These are phyloP conservation scores for Carterocephalus palaemon DNA, from an alignment of 2,888 invertebrate genomes.

Conservation along the genomic window DNA sequence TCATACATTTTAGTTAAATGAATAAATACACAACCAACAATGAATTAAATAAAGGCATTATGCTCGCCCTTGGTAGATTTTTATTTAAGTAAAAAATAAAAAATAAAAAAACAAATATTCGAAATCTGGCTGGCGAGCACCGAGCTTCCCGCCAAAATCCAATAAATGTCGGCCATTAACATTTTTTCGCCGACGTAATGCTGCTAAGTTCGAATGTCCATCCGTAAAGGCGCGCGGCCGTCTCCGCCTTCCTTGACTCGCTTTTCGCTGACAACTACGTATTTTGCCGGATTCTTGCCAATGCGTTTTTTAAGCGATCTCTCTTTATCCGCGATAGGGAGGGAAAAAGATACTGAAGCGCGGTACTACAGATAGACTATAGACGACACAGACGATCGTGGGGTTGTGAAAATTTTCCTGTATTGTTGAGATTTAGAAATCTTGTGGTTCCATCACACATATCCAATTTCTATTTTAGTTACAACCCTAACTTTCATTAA, in stretches of 20 bases:
- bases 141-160: constrained; percentile 7
- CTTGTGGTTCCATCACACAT: no score
- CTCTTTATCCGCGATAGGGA: not conserved
- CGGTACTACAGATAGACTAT: no score
- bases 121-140: constrained; percentile 8
- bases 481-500: no score
- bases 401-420: no score
- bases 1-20: no score
- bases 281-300: constrained; percentile 11
- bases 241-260: constrained; percentile 14
- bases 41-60: no score
- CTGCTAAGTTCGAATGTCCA: constrained; percentile 12
- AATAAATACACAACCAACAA: no score
- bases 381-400: no score
- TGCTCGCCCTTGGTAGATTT: no score
- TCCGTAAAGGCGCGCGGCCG: constrained; percentile 18
- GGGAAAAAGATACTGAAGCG: no score
- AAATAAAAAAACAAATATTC: constrained; percentile 10
- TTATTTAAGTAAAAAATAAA: not conserved
- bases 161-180: constrained; percentile 20
- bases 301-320: constrained; percentile 13
- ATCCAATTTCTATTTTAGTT: no score
- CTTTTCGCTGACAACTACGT: constrained; percentile 13
- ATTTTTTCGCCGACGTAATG: constrained; percentile 19
- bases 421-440: no score